phyloP scores from a whole-genome alignment of 2,113 vertebrate genomes.

The Pterocles gutturalis region DNA sequence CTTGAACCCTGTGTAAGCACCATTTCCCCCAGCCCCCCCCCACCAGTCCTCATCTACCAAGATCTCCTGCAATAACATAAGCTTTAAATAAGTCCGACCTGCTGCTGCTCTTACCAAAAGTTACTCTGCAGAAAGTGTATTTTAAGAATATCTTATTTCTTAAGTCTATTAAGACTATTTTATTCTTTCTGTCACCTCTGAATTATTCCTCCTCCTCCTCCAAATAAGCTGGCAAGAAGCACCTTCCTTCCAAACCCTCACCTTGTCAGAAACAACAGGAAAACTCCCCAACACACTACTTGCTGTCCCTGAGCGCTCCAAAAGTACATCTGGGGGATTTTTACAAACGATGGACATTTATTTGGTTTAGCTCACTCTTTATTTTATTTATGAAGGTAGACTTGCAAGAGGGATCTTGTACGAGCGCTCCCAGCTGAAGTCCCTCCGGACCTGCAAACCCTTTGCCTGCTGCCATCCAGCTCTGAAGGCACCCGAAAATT shows the following conservation, averaged over 20 bases:
- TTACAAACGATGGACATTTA: accelerated
- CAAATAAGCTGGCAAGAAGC: neutral
- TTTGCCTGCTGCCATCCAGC: neutral
- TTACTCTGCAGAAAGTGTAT: neutral
- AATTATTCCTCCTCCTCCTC: neutral
- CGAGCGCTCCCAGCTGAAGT: neutral
- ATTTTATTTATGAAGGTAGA: neutral
- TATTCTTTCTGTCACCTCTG: neutral
- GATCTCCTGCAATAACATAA: neutral
- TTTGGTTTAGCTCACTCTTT: neutral
- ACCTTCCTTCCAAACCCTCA: too few species aligned
- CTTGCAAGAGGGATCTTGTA: neutral
- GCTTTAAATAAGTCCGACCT: neutral
- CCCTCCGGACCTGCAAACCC: neutral
- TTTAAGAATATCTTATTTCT: too few species aligned
- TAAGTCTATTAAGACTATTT: neutral
- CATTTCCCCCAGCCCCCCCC: neutral
- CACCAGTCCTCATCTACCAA: neutral
- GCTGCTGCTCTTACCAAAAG: neutral
- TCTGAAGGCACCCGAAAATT: neutral
- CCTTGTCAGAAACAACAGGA: neutral
- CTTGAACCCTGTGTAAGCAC: neutral
- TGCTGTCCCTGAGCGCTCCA: neutral
- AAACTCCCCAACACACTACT: neutral
- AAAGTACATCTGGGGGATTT: accelerated